Evolutionary conservation across 2,888 invertebrate species (phyloP), one percentile per base, ranked within the genome.

Genomic region (Netelia fuscicornis): DNA sequence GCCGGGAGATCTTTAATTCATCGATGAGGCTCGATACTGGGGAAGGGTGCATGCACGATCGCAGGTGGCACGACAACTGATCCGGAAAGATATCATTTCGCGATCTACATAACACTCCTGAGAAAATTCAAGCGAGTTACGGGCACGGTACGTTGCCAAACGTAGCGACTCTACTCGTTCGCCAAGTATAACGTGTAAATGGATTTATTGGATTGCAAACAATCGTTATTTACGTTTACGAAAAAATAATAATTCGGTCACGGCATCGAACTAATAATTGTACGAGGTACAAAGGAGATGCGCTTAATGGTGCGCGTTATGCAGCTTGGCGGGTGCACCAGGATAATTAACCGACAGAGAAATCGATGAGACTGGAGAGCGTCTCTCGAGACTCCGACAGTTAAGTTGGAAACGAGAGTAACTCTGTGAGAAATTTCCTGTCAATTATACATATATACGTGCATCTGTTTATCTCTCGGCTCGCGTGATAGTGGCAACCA

Each of bases 1-100:
- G 72, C 42, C 20, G 67, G 17, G 48, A 92, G 5, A 30, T 91
- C 89, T 91, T 91, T 90, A 90, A 91, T 91, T 91, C 91, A 91
- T 90, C 88, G 89, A 86, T 48, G 72, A 77, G 60, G 54, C 76
- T 80, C 60, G 71, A 80, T 72, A 65, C 54, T 25, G 30, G 30
- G 30, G 30, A 5, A 30, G 30, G 30, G 30, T 2, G 30, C 30
- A 30, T 30, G 89, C 90, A 90, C 90, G 91, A 91, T 91, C 90
- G 88, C 88, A 86, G 87, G 84, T 86, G 89, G 86, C 88, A 87
- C 83, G 86, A 89, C 86, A 88, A 87, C 85, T 84, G 89, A 91
- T 90, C 88, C 85, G 85, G 81, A 75, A 88, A 85, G 85, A 89
- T 89, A 87, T 84, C 84, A 86, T 80, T 74, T 84, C 87, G 83